Evolutionary conservation across 2,888 invertebrate genomes (phyloP).

Genomic region (Ellobium chinense): DNA sequence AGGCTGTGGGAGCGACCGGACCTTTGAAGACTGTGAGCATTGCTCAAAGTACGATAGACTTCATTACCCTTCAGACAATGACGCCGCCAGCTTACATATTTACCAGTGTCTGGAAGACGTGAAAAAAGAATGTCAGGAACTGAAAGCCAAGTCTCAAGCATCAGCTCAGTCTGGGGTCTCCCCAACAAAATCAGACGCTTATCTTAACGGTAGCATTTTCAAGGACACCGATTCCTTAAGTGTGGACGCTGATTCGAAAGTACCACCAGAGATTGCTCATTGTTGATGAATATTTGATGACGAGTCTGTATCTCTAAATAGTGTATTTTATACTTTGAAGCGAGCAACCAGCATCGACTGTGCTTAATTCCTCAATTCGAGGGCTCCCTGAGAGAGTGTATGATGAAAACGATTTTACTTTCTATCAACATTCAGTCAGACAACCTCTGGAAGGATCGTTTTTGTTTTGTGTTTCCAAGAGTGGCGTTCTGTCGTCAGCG

Average conservation of each 20-base stretch:
- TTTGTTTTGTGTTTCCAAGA: too few relatives aligned
- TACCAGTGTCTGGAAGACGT: constrained; percentile 37
- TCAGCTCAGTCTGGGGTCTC: neutral
- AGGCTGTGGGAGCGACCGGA: constrained; percentile 12
- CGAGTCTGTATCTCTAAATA: too few relatives aligned
- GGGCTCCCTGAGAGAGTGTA: too few relatives aligned
- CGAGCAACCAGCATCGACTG: too few relatives aligned
- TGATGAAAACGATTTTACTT: too few relatives aligned
- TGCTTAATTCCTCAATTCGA: too few relatives aligned
- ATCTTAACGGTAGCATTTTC: neutral
- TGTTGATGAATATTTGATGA: too few relatives aligned
- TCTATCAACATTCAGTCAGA: too few relatives aligned
- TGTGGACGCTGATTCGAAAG: neutral
- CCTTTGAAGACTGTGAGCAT: constrained; percentile 21
- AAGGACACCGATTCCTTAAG: neutral
- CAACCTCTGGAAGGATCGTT: too few relatives aligned
- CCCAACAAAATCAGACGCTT: neutral
- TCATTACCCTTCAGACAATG: neutral
- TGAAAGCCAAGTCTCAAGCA: neutral
- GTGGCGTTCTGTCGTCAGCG: too few relatives aligned
- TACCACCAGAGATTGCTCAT: neutral
- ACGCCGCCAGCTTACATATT: constrained; percentile 14
- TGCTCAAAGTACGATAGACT: constrained; percentile 28
- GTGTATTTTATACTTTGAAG: too few relatives aligned
- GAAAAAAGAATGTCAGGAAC: neutral